Evolutionary conservation across 1,140 invertebrate genomes (phyloP), one percentile per base, ranked within the genome.

Genomic region (Muscidifurax raptorellus): DNA sequence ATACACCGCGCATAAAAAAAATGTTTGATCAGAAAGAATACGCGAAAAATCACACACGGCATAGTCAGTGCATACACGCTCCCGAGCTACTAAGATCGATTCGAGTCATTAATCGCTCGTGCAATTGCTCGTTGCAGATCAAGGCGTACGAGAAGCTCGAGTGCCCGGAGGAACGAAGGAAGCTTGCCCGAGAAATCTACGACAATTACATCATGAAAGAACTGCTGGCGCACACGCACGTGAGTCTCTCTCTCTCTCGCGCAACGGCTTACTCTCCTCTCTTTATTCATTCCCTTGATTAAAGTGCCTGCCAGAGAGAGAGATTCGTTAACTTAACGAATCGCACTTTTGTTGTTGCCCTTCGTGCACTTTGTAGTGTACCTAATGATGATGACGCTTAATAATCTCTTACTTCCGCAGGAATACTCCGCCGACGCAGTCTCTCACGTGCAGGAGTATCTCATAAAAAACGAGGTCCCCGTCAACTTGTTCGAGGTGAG

Each of bases 131-230:
- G 13, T 80, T 84, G 25, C 95, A 99, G 98, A 99, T 99, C 91
- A 99, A 99, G 95, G 96, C 96, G 92, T 99, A 98, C 94, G 98
- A 99, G 94, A 99, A 99, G 94, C 94, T 99, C 90, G 99, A 99
- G 93, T 98, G 97, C 89, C 95, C 97, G 59, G 99, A 99, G 89
- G 99, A 99, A 89, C 95, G 99, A 92, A 96, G 97, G 94, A 97
- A 97, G 92, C 95, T 98, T 88, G 98, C 99, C 78, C 95, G 97
- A 91, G 98, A 99, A 93, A 99, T 99, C 90, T 99, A 99, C 94
- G 99, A 99, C 94, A 99, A 99, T 95, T 99, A 99, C 95, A 99
- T 99, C 91, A 99, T 99, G 99, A 99, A 99, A 93, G 99, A 99
- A 96, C 95, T 99, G 91, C 95, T 99, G 90, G 97, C 99, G 84